Evolutionary conservation across 2,888 invertebrate genomes (phyloP).

Genomic region (Epsilonema sp.): DNA sequence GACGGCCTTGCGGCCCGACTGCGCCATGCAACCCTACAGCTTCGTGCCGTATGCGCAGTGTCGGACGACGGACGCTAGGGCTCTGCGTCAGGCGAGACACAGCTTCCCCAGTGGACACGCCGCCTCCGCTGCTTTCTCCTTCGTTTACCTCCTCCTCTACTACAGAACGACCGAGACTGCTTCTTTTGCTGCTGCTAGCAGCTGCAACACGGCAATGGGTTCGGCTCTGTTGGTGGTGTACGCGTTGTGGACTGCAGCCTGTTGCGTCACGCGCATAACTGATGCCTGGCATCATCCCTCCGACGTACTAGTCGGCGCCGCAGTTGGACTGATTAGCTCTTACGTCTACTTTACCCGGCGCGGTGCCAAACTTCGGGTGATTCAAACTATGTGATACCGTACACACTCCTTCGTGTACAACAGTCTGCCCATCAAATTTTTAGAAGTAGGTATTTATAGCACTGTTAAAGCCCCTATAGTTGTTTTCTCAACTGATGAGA

Average conservation of each 20-base stretch:
- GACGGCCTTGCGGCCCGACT: slow-evolving; percentile 10
- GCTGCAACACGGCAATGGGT: neutral
- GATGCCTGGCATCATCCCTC: slow-evolving; percentile 26
- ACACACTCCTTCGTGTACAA: no score
- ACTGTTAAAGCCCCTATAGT: no score
- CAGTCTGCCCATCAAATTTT: no score
- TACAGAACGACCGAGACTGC: no score
- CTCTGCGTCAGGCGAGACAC: slow-evolving; percentile 19
- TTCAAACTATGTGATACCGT: no score
- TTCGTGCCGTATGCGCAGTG: slow-evolving; percentile 10
- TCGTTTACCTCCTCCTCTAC: slow-evolving; percentile 17
- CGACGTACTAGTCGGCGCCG: slow-evolving; percentile 20
- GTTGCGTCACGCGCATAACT: slow-evolving; percentile 20
- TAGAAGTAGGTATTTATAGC: no score
- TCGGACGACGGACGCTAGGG: slow-evolving; percentile 12
- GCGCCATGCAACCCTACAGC: neutral
- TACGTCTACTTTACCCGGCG: neutral
- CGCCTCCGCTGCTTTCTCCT: slow-evolving; percentile 19
- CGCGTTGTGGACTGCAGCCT: slow-evolving; percentile 11
- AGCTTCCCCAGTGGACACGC: slow-evolving; percentile 28
- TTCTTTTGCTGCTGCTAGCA: neutral
- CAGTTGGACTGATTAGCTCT: slow-evolving; percentile 10
- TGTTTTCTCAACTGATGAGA: no score
- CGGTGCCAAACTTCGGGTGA: no score
- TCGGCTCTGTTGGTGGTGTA: slow-evolving; percentile 4